A percentile compares a stretch with the other conserved stretches of the same genome.
phyloP scores from a whole-genome alignment of 2,888 invertebrate genomes.

The Chrysina gloriosa region DNA sequence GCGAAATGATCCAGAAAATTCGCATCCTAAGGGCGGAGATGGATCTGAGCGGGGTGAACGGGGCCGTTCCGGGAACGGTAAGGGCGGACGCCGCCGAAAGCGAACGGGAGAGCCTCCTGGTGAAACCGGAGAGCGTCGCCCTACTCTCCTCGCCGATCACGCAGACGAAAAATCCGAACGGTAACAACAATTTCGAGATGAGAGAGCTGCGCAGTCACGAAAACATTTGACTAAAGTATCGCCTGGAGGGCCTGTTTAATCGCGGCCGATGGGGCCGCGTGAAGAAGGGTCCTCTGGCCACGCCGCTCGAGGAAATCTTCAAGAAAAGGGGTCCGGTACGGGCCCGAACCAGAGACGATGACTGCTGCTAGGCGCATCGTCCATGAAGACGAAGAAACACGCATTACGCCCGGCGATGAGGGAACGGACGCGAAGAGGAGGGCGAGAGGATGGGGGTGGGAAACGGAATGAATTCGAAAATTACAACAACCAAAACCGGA shows the following conservation, averaged over 20 bases:
- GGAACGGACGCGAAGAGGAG: neutral
- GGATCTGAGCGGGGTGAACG: constrained; percentile 69
- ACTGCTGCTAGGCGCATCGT: constrained; percentile 38
- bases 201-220: constrained; percentile 73
- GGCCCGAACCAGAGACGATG: constrained; percentile 39
- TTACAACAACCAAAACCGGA: neutral
- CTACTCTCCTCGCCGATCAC: constrained; percentile 60
- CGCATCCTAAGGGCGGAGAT: constrained; percentile 79
- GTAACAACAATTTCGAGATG: constrained; percentile 84
- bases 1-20: constrained; percentile 93
- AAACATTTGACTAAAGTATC: constrained; percentile 81
- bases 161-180: constrained; percentile 73
- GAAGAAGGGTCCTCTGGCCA: constrained; percentile 66
- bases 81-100: constrained; percentile 66
- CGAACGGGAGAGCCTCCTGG: constrained; percentile 71
- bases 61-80: constrained; percentile 68
- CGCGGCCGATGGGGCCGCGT: constrained; percentile 65
- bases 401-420: constrained; percentile 21
- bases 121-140: constrained; percentile 67
- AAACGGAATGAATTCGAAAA: neutral
- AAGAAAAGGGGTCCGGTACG: constrained; percentile 58
- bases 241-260: constrained; percentile 78
- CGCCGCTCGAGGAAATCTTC: constrained; percentile 65
- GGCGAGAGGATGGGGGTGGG: neutral
- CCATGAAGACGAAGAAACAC: constrained; percentile 27